Conservation (phyloP, 2,113 vertebrate genomes). For the Ariopsis seemanni region DNA sequence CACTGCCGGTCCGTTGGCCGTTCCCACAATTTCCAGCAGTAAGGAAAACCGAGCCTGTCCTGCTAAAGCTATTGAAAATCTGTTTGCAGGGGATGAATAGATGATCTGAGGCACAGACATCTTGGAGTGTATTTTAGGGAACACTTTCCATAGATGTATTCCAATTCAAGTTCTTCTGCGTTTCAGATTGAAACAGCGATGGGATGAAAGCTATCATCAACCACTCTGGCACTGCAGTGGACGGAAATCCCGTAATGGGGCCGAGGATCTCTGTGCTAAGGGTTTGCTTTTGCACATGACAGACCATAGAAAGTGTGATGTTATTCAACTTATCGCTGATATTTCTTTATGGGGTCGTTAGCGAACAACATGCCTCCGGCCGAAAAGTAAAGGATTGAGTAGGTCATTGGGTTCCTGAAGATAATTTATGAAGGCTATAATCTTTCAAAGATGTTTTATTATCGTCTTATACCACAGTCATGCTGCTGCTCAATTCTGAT, state of each 20-base stretch:
- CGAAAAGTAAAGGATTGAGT: neutral
- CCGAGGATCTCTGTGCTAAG: constrained; percentile 69
- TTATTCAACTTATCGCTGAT: constrained; percentile 60
- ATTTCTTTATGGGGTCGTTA: constrained; percentile 53
- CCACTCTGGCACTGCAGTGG: constrained; percentile 68
- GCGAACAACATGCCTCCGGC: constrained; percentile 37
- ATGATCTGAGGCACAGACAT: constrained; percentile 32
- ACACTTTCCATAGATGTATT: constrained; percentile 28
- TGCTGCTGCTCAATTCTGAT: neutral
- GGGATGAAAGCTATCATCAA: constrained; percentile 57
- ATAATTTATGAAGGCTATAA: neutral
- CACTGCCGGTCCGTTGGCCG: constrained; percentile 1
- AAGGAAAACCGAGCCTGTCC: constrained; percentile 15
- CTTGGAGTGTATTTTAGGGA: constrained; percentile 26
- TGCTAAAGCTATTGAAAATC: constrained; percentile 30
- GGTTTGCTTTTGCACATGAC: constrained; percentile 71
- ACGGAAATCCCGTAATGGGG: constrained; percentile 73
- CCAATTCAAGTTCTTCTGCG: constrained; percentile 39
- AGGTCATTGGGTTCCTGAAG: neutral
- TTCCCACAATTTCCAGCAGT: constrained; percentile 29
- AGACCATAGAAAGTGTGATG: constrained; percentile 68
- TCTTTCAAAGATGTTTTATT: neutral
- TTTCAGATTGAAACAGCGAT: constrained; percentile 20
- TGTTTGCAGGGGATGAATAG: constrained; percentile 29
- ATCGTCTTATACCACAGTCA: neutral